phyloP scores from a whole-genome alignment of 2,888 invertebrate genomes.

The Chaetogeoica ovagalla region DNA sequence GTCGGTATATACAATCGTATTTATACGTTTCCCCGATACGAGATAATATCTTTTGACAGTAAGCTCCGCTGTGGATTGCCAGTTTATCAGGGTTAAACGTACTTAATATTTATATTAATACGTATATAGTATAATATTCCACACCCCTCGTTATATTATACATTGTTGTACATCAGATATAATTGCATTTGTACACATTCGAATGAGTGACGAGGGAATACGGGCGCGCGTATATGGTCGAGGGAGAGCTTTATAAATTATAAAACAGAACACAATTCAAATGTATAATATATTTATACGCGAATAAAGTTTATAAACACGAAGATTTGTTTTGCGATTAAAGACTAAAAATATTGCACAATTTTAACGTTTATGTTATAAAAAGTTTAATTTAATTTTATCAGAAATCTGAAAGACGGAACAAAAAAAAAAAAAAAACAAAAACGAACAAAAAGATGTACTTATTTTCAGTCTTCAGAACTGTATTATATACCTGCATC shows the following conservation, averaged over 20 bases:
- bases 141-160: not conserved
- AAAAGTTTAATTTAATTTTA: not conserved
- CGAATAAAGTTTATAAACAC: not conserved
- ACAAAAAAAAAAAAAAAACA: too few relatives aligned
- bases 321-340: conserved; percentile 8
- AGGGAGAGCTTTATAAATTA: conserved; percentile 6
- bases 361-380: not conserved
- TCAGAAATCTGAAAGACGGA: not conserved
- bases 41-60: conserved; percentile 25
- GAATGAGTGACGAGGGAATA: conserved; percentile 10
- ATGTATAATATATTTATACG: not conserved
- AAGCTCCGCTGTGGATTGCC: not conserved
- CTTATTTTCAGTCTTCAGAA: not conserved
- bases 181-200: conserved; percentile 44
- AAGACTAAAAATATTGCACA: not conserved
- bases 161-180: conserved; percentile 18
- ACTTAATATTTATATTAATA: too few relatives aligned
- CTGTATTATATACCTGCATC: too few relatives aligned
- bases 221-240: too few relatives aligned
- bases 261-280: conserved; percentile 1
- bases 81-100: conserved; percentile 24
- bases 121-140: not conserved
- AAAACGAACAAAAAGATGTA: not conserved
- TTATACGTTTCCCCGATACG: not conserved
- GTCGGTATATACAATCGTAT: not conserved